Conservation (phyloP, 2,888 invertebrate genomes). For the Plebejus anna region DNA sequence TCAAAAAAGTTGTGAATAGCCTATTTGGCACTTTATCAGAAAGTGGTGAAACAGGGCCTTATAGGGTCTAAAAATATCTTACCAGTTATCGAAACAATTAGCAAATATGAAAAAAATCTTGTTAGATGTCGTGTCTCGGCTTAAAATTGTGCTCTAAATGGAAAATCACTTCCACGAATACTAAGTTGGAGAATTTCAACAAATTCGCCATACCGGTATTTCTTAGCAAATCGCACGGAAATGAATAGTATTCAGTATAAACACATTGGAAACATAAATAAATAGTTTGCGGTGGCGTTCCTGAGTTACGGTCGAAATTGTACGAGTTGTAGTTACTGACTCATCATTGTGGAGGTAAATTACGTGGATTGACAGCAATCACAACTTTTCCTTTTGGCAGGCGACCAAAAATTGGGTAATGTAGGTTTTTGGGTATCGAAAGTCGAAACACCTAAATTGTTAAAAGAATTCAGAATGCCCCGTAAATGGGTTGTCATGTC, state of each 20-base stretch:
- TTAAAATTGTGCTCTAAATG: not conserved
- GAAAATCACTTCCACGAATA: not conserved
- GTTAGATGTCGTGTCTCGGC: not conserved
- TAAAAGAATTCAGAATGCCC: not conserved
- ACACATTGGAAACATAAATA: not conserved
- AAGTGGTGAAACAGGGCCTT: no score
- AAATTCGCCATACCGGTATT: not conserved
- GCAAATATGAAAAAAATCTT: not conserved
- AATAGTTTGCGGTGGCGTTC: slow-evolving; percentile 12
- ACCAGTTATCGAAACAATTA: not conserved
- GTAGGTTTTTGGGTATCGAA: slow-evolving; percentile 8
- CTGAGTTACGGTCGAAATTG: slow-evolving; percentile 8
- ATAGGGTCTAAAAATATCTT: no score
- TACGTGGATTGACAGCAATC: not conserved
- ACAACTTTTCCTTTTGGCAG: slow-evolving; percentile 12
- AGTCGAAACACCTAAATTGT: slow-evolving; percentile 1
- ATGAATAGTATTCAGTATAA: not conserved
- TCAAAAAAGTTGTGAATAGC: no score
- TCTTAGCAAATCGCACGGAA: not conserved
- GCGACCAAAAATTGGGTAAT: slow-evolving; percentile 1
- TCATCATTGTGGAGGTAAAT: slow-evolving; percentile 23
- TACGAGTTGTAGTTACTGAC: slow-evolving; percentile 6
- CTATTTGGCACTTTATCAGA: no score
- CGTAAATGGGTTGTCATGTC: not conserved
- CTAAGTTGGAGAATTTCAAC: not conserved